Evolutionary conservation across 2,797 vertebrate species (phyloP).

Genomic region (Kryptopterus vitreolus): DNA sequence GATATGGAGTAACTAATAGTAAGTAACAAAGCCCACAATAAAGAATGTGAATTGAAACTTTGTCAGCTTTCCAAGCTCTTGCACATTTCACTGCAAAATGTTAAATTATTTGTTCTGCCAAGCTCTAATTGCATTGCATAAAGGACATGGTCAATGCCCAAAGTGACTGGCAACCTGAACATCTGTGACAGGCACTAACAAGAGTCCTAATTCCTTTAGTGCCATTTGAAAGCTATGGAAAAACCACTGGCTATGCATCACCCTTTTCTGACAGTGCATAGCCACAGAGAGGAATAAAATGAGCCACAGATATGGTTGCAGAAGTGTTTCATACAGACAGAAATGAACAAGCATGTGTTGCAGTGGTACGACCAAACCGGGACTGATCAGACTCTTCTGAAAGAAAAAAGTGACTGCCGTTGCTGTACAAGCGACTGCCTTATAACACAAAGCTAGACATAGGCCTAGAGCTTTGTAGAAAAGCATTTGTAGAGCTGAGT

Average conservation of each 20-base stretch:
- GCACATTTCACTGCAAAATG: background rate
- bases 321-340: background rate
- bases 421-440: no score
- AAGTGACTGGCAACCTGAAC: background rate
- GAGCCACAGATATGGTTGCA: background rate
- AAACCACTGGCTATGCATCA: conserved; percentile 2
- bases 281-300: background rate
- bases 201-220: background rate
- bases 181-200: background rate
- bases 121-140: background rate
- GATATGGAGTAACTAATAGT: background rate
- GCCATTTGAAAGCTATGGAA: background rate
- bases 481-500: background rate
- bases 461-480: background rate
- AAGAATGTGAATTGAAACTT: background rate
- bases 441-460: background rate
- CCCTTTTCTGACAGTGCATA: background rate
- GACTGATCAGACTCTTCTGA: background rate
- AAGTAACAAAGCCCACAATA: background rate
- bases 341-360: background rate
- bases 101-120: conserved; percentile 7
- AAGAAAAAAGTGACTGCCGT: background rate
- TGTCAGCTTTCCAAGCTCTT: background rate
- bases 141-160: background rate
- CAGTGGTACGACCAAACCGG: background rate